phyloP scores from a whole-genome alignment of 1,140 invertebrate genomes.

The Eriosoma lanigerum region DNA sequence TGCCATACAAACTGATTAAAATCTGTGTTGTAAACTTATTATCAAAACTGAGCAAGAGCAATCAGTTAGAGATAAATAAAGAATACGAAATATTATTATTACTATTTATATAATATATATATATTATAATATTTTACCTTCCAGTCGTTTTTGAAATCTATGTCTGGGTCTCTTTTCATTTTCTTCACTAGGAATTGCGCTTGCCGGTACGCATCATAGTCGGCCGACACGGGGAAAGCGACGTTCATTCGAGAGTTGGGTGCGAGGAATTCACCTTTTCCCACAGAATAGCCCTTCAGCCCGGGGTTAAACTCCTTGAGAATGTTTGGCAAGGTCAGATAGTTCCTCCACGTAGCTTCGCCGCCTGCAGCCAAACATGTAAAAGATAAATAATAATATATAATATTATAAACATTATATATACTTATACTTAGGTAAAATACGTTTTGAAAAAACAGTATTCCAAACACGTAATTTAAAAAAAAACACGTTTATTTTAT shows the following conservation, averaged over 20 bases:
- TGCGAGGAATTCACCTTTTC: conserved; percentile 71
- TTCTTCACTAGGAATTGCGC: conserved; percentile 69
- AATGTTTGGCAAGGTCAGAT: conserved; percentile 72
- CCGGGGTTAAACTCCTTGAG: conserved; percentile 72
- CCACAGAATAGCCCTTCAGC: conserved; percentile 69
- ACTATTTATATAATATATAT: no score
- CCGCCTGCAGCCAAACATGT: conserved; percentile 63
- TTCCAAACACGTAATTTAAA: no score
- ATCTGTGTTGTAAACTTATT: no score
- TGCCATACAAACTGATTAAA: no score
- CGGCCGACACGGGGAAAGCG: conserved; percentile 71
- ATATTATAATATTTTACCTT: conserved; percentile 64
- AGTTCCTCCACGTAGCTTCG: conserved; percentile 68
- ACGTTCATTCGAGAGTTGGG: conserved; percentile 68
- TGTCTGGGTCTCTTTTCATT: conserved; percentile 66
- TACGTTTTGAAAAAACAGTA: no score
- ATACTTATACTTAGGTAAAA: no score
- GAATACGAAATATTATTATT: no score
- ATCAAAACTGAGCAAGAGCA: no score
- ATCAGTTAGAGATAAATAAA: no score
- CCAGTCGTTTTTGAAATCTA: conserved; percentile 72
- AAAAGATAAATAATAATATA: no score
- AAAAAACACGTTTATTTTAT: no score
- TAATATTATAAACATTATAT: neutral
- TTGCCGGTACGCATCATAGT: conserved; percentile 71